Percentiles rank a stretch among this genome's conserved stretches.
Conservation (phyloP, 2,888 invertebrate species). For the Seira sanloemensis region DNA sequence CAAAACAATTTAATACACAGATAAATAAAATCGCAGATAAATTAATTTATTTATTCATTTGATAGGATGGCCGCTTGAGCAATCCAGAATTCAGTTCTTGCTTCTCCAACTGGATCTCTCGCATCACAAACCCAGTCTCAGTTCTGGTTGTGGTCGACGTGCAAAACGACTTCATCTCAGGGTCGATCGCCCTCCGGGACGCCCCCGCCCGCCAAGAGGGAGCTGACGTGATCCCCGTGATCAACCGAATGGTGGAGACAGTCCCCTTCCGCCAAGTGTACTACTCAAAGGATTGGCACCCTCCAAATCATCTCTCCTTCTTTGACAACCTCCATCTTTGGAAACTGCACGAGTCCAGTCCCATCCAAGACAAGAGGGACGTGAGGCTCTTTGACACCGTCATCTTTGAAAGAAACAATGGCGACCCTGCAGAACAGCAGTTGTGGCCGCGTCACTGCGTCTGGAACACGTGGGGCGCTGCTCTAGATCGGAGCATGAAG, state of each 20-base stretch:
- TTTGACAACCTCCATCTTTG: slow-evolving; percentile 91
- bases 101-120: slow-evolving; percentile 23
- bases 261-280: slow-evolving; percentile 92
- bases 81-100: neutral
- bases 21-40: too few relatives aligned
- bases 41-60: too few relatives aligned
- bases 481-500: slow-evolving; percentile 91
- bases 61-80: slow-evolving; percentile 86
- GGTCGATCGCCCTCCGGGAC: slow-evolving; percentile 93
- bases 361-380: slow-evolving; percentile 78
- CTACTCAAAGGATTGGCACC: slow-evolving; percentile 98
- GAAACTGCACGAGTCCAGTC: slow-evolving; percentile 84
- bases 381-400: slow-evolving; percentile 91
- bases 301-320: slow-evolving; percentile 95
- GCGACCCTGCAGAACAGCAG: slow-evolving; percentile 89
- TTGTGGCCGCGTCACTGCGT: slow-evolving; percentile 98
- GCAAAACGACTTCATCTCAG: slow-evolving; percentile 98
- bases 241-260: slow-evolving; percentile 88
- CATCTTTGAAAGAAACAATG: slow-evolving; percentile 79
- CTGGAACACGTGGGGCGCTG: slow-evolving; percentile 95
- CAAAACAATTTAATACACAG: too few relatives aligned
- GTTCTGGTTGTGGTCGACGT: slow-evolving; percentile 96
- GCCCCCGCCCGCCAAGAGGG: slow-evolving; percentile 95
- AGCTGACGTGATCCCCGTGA: slow-evolving; percentile 92
- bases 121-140: slow-evolving; percentile 90